Evolutionary conservation across 1,140 invertebrate genomes (phyloP).

Genomic region (Drosophila guanche): DNA sequence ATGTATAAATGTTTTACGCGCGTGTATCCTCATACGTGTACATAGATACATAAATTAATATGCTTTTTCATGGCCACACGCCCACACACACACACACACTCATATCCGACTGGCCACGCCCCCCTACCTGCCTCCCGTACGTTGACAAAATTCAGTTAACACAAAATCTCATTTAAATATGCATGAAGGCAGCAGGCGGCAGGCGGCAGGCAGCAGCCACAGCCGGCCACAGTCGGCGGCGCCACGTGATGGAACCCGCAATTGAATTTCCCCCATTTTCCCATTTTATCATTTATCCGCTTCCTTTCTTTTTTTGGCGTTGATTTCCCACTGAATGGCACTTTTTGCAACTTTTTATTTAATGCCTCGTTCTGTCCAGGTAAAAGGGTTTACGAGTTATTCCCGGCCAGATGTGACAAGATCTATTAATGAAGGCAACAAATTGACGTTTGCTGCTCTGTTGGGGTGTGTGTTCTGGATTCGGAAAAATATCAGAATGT

Average conservation of each 20-base stretch:
- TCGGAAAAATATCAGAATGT: too few relatives aligned
- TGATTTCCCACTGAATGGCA: slow-evolving; percentile 4
- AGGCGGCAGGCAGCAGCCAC: not conserved
- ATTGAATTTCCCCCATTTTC: slow-evolving; percentile 44
- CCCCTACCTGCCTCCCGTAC: slow-evolving; percentile 11
- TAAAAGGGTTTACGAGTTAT: slow-evolving; percentile 7
- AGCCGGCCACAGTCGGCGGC: slow-evolving; percentile 10
- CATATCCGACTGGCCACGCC: slow-evolving; percentile 25
- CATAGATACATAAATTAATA: slow-evolving; percentile 68
- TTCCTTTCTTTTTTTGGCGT: slow-evolving; percentile 1
- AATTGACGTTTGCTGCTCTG: not conserved
- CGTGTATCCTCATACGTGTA: slow-evolving; percentile 21
- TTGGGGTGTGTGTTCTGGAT: not conserved
- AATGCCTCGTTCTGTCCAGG: slow-evolving; percentile 17
- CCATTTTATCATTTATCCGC: slow-evolving; percentile 5
- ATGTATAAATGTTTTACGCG: slow-evolving; percentile 54
- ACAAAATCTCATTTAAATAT: slow-evolving; percentile 80
- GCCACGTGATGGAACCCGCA: slow-evolving; percentile 15
- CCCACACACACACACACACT: slow-evolving; percentile 31
- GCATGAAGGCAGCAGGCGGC: slow-evolving; percentile 60
- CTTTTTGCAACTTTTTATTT: slow-evolving; percentile 18
- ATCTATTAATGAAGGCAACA: too few relatives aligned
- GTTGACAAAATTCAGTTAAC: slow-evolving; percentile 79
- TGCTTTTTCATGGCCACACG: slow-evolving; percentile 51
- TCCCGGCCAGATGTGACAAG: too few relatives aligned